Evolutionary conservation across 2,888 invertebrate species (phyloP), one percentile per base, ranked within the genome.

Genomic region (Carterocephalus palaemon): DNA sequence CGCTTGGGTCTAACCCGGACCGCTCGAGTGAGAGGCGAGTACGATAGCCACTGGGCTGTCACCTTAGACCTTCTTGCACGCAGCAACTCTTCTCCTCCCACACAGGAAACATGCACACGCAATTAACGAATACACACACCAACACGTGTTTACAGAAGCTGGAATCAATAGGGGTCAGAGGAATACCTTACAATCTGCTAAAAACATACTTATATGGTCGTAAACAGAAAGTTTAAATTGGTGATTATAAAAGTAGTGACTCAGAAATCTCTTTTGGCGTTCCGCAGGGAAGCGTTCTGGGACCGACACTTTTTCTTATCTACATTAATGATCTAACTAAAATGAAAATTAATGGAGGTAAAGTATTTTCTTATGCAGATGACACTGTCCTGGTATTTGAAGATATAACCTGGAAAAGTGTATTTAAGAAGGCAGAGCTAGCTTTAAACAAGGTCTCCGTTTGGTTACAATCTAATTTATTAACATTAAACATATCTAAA

Each of bases 401-500:
- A 5, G 22, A 8, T 1, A 22, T 2, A 22, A 22, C 7, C 2
- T 26, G 26, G 26, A 6, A 26, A 9, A 4, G 5, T 26, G 26
- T 26, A 26, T 12, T 9, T 26, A 10, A 12, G 12, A 5, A 9
- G 2, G 26, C 10, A 7, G 10, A 26, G 5, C 8, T 10, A 9
- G 29, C 7, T 2, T 10, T 29, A 7, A 2, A 2, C 5, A 29
- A 2, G 15, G 22, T 34, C 1, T 8, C 20, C 9, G 2, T 2
- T 6, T 36, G 36, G 24, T 24, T 36, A 7, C 8, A 24, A 12
- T 8, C 24, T 23, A 36, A 36, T 8, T n/a, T 36, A 2, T 9
- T 36, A 8, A 36, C 36, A n/a, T 2, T 36, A 15, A 36, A 36
- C 15, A 8, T 13, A 10, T 2, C n/a, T 8, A 24, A 36, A 23